phyloP scores from a whole-genome alignment of 2,113 vertebrate genomes.

The Protobothrops mucrosquamatus region DNA sequence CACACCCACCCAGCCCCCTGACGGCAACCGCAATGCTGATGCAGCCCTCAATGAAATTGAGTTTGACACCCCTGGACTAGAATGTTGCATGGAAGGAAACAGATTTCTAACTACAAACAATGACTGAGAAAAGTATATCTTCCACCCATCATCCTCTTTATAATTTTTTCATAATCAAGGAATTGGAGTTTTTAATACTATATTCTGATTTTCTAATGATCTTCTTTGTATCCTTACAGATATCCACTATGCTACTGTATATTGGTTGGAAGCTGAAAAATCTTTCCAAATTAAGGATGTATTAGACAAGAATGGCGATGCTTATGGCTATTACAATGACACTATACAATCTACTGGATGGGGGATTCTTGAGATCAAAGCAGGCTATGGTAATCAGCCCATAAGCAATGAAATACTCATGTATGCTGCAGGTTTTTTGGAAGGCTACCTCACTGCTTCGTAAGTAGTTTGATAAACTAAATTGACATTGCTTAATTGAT shows the following conservation, averaged over 20 bases:
- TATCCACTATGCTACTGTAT: constrained; percentile 74
- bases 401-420: constrained; percentile 78
- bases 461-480: constrained; percentile 69
- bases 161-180: background rate
- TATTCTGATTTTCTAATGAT: background rate
- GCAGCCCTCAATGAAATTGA: too few relatives aligned
- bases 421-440: constrained; percentile 86
- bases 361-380: constrained; percentile 84
- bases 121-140: background rate
- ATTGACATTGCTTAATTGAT: background rate
- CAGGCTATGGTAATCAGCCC: constrained; percentile 77
- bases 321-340: constrained; percentile 86
- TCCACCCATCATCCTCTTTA: background rate
- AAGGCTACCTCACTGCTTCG: constrained; percentile 87
- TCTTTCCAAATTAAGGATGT: constrained; percentile 69
- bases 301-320: constrained; percentile 78
- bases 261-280: constrained; percentile 77
- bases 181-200: background rate
- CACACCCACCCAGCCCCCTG: too few relatives aligned
- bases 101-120: background rate
- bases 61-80: background rate
- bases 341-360: constrained; percentile 79
- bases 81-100: background rate
- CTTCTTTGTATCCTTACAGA: constrained; percentile 43
- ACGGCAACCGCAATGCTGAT: too few relatives aligned